A percentile compares a stretch with the other conserved stretches of the same genome.
Conservation (phyloP, 2,113 vertebrate species). For the Strix aluco region DNA sequence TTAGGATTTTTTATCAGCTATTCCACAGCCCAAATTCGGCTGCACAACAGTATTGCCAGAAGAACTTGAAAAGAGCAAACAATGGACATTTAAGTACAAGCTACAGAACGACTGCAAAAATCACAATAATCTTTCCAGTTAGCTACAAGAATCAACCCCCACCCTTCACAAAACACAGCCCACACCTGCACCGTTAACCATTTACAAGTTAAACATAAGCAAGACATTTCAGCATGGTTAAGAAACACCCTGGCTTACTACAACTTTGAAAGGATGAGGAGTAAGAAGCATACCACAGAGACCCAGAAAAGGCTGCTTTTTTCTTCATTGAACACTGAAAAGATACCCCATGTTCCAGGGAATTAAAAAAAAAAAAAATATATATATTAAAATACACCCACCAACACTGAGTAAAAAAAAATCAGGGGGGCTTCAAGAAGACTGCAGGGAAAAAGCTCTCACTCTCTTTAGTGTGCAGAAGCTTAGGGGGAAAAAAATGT, state of each 20-base stretch:
- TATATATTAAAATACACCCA: constrained; percentile 72
- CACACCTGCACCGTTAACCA: constrained; percentile 55
- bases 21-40: constrained; percentile 10
- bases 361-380: constrained; percentile 33
- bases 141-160: constrained; percentile 57
- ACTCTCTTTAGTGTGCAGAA: constrained; percentile 76
- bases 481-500: constrained; percentile 79
- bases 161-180: constrained; percentile 56
- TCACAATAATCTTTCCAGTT: constrained; percentile 45
- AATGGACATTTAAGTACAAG: constrained; percentile 67
- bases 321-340: constrained; percentile 74
- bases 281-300: constrained; percentile 69
- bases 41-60: constrained; percentile 45
- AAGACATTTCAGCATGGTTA: constrained; percentile 60
- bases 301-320: constrained; percentile 70
- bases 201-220: constrained; percentile 61
- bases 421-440: constrained; percentile 65
- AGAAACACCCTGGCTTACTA: constrained; percentile 65
- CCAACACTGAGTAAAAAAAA: constrained; percentile 71
- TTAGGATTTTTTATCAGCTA: constrained; percentile 19
- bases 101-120: constrained; percentile 34
- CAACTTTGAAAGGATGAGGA: constrained; percentile 65
- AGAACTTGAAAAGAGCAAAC: constrained; percentile 70
- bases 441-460: constrained; percentile 74
- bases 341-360: constrained; percentile 71